Evolutionary conservation across 2,113 vertebrate genomes (phyloP), one percentile per base, ranked within the genome.

Genomic region (Sinocyclocheilus rhinocerous): DNA sequence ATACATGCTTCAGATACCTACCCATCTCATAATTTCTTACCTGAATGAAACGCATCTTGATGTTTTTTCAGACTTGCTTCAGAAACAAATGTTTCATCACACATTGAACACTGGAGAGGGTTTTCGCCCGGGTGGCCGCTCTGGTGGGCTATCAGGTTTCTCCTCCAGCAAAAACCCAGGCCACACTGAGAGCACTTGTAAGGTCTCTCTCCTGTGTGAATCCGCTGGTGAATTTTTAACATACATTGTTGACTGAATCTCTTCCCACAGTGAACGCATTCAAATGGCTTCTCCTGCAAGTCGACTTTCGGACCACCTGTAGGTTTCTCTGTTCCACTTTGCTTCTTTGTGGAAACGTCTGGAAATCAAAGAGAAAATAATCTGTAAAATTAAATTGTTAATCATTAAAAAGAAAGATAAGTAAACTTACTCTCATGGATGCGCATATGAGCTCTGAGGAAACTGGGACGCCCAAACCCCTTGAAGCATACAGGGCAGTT

Each of bases 101-200:
- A 87, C 65, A 84, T 70, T 6, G 65, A 61, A 50, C 86, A 87
- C 48, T 84, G 76, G 20, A 73, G 11, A 11, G 82, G 86, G 20
- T 84, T 81, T 6, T 80, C 65, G 2, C 82, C 77, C 12, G 65
- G 67, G 63, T 80, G 82, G 26, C 77, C 24, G 4, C 75, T 83
- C 67, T 80, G 75, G 45, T 87, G 86, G 22, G 82, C 24, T 24
- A 80, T 63, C n/a, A 87, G 78, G 82, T 87, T 87, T 26, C 83
- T 83, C 48, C 67, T 87, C 82, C 82, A 87, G 76, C 86, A 82
- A 50, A 87, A 87, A 24, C 86, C 75, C 76, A 84, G 52, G n/a
- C 86, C 82, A 39, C 86, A 87, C 52, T 80, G 50, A n/a, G 83
- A n/a, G 57, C 86, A 87, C n/a, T 78, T n/a, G 52, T 84, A 84